Base-by-base conservation (phyloP, 2,797 vertebrate genomes). In the Siniperca undulata region DNA sequence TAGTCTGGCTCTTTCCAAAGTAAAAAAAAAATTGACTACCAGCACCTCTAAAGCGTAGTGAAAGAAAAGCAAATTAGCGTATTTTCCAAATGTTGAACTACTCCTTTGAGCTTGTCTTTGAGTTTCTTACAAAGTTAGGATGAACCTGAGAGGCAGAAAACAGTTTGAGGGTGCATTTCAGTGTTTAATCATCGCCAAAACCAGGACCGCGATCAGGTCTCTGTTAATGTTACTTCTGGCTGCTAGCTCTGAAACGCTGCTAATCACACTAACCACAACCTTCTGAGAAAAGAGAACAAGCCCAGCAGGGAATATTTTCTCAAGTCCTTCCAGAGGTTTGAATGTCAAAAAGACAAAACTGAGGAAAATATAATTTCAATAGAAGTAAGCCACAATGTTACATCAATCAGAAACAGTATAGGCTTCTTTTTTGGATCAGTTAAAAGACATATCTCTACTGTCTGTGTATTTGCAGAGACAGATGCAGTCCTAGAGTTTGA, bases 211-310 rank as follows among this genome's bases (percentile, higher is more conserved):
- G 12, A 62, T 61, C 22, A 24, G 12, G 42, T 80, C 55, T 61
- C 50, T 74, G 44, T 40, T 77, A 70, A 60, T 72, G 75, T 83
- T 81, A 53, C 14, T 34, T 81, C 65, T 84, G 77, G 80, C 77
- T 65, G 38, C 16, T n/a, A 30, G 12, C 46, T 62, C 70, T 62
- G 48, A 44, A 22, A 46, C 10, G 2, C 72, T 59, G 59, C 24
- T 77, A 82, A 86, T 74, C 65, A 52, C 53, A 27, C 75, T 11
- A 71, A 85, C 80, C 74, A 42, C 81, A 74, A 55, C 56, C 66
- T n/a, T 71, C 53, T 19, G 72, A 80, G 46, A 70, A 24, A 53
- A 4, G 27, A 74, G 61, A 72, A 44, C 2, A 30, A 44, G 40
- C 19, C 73, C 48, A 64, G 44, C 30, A 5, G 14, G 16, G 17